Base-by-base conservation (phyloP, 2,113 vertebrate species). In the Accipiter cooperii region DNA sequence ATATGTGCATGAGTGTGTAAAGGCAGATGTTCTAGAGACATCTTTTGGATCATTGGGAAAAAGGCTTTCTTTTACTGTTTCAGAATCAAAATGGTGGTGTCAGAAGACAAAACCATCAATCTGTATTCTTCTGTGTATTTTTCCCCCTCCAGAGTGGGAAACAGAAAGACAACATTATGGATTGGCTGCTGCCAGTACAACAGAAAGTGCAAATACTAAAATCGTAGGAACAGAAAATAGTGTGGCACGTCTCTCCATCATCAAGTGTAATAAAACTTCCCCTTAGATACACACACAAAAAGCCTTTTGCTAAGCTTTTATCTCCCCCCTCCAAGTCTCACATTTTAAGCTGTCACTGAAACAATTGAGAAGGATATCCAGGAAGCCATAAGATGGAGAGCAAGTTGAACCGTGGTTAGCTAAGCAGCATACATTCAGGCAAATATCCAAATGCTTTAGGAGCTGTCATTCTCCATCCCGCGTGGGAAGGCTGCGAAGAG, bases 271-370 rank as follows among this genome's bases (percentile, higher is more conserved):
- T 93, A 95, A 93, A 96, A 96, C 93, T 86, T 96, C 54, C 82
- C 92, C 92, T 82, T 83, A 96, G 87, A 94, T 28, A 93, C 58
- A 85, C 74, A 87, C 78, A 93, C 61, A 75, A 86, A 91, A 83
- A 96, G 89, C 93, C 86, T 89, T 95, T 91, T 0, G 21, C 92
- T 88, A 51, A 57, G 87, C 95, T 97, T 96, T 96, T 85, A 95
- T 81, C 96, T 87, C 92, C 84, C 87, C 96, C 25, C 81, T 96
- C 84, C 96, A 87, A 76, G 73, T 60, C 90, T 95, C 83, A 77
- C 95, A 95, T 95, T 95, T 96, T 95, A 90, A 96, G 93, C 93
- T 96, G 93, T 94, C 95, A 92, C 93, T 87, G 73, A 91, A 87
- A 97, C 87, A 92, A 97, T 83, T 92, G 60, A 93, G 70, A 93